Base-by-base conservation (phyloP, 1,140 invertebrate genomes). In the Marisa cornuarietis region DNA sequence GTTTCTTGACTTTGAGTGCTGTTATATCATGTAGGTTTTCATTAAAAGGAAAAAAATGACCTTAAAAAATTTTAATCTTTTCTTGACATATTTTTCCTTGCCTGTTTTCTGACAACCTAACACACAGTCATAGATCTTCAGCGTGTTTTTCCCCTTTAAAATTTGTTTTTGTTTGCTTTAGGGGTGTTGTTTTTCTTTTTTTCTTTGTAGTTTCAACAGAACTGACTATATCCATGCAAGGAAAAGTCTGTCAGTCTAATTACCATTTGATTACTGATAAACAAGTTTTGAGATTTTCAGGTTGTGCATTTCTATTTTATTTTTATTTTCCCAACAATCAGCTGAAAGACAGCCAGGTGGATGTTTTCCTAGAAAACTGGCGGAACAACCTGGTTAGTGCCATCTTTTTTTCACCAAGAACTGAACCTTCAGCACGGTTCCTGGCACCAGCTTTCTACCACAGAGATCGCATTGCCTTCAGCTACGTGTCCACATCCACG, bases 311-410 rank as follows among this genome's bases (percentile, higher is more conserved):
- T 54, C 20, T 24, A 73, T 24, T 61, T 54, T 61, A n/a, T 58
- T 22, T 71, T 73, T 24, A 42, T 42, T 77, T 76, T 71, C 76
- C 78, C 74, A 81, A 82, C 85, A 89, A 89, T 73, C 92, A 92
- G 72, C 90, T 99, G 11, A 94, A 93, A 76, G 94, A 96, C 85
- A 90, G 92, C 22, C 96, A 95, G 86, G 91, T 96, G 69, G 94
- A 96, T 69, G 91, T 91, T 9, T 99, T 98, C 89, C 91, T 99
- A 0, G 93, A 93, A 76, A 96, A 96, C 52, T 99, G 97, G 95
- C 92, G 93, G 73, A 97, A 99, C 91, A 99, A 99, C 90, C 93
- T 94, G 90, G 95, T 99, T 65, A 93, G 97, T 77, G 96, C 95
- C 51, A 90, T 99, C 61, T 95, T 99, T 84, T 96, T 98, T 90